These are phyloP conservation scores for Aphelocoma californica DNA, from an alignment of 2,797 vertebrate genomes.

Conservation along the genomic window DNA sequence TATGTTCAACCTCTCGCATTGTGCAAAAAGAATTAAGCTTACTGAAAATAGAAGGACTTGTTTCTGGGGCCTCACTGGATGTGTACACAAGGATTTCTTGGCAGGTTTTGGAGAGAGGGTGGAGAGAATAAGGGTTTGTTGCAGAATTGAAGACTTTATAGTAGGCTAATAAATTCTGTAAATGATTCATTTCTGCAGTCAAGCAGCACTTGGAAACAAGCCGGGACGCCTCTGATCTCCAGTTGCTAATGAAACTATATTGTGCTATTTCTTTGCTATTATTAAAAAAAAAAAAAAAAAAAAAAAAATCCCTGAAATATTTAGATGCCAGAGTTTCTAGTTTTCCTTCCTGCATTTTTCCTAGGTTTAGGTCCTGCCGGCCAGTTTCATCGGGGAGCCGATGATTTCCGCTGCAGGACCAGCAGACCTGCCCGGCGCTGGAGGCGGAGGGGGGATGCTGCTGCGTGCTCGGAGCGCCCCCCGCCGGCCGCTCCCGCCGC, in stretches of 20 bases:
- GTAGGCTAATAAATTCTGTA: not conserved
- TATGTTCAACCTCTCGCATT: not conserved
- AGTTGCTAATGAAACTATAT: not conserved
- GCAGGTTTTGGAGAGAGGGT: not conserved
- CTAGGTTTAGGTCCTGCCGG: not conserved
- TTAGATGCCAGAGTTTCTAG: not conserved
- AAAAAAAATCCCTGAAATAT: not conserved
- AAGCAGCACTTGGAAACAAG: not conserved
- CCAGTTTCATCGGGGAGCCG: not conserved
- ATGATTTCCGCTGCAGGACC: not conserved
- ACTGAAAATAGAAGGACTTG: not conserved
- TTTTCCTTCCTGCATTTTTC: not conserved
- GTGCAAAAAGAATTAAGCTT: not conserved
- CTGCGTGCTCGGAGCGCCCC: slow-evolving; percentile 39
- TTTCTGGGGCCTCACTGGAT: not conserved
- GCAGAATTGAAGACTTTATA: not conserved
- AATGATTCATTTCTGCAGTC: not conserved
- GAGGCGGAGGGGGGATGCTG: not conserved
- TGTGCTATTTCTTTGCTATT: not conserved
- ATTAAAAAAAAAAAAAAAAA: not conserved
- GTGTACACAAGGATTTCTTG: not conserved
- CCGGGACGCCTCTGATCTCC: not conserved
- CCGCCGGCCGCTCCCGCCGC: not conserved
- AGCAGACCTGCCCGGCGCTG: not conserved
- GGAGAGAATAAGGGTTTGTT: not conserved